phyloP scores from a whole-genome alignment of 2,888 invertebrate species.

The Epinotia bilunana region DNA sequence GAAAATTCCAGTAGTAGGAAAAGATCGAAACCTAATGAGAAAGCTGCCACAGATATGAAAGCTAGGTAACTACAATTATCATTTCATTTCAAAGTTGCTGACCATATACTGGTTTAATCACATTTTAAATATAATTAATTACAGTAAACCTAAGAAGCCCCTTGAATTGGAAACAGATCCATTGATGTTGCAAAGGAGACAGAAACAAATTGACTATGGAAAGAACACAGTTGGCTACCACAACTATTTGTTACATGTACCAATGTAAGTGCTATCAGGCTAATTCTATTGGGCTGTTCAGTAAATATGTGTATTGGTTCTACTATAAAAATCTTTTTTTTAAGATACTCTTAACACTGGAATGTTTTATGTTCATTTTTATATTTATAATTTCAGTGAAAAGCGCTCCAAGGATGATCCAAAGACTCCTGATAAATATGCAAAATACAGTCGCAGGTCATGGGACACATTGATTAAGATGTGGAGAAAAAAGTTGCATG shows the following conservation, averaged over 20 bases:
- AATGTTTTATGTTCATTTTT: not conserved
- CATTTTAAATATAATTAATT: conserved; percentile 45
- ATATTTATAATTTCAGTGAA: conserved; percentile 73
- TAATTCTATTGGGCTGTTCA: too few relatives aligned
- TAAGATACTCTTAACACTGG: too few relatives aligned
- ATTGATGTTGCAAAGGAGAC: conserved; percentile 88
- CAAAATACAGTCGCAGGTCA: conserved; percentile 95
- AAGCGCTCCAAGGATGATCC: conserved; percentile 90
- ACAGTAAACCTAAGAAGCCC: conserved; percentile 58
- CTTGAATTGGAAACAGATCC: conserved; percentile 88
- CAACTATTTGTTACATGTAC: conserved; percentile 87
- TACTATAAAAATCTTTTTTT: too few relatives aligned
- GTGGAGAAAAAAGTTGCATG: conserved; percentile 94
- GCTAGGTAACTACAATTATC: conserved; percentile 51
- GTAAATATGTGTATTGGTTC: too few relatives aligned
- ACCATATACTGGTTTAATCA: conserved; percentile 26
- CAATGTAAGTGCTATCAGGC: conserved; percentile 83
- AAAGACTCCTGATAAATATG: conserved; percentile 93
- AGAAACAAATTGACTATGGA: conserved; percentile 98
- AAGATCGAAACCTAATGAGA: conserved; percentile 63
- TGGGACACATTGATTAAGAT: conserved; percentile 95
- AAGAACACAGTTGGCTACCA: conserved; percentile 96
- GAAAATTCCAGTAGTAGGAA: conserved; percentile 69
- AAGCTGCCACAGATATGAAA: conserved; percentile 57
- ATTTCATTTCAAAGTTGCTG: conserved; percentile 6